Evolutionary conservation across 2,888 invertebrate species (phyloP).

Genomic region (Neoaliturus tenellus): DNA sequence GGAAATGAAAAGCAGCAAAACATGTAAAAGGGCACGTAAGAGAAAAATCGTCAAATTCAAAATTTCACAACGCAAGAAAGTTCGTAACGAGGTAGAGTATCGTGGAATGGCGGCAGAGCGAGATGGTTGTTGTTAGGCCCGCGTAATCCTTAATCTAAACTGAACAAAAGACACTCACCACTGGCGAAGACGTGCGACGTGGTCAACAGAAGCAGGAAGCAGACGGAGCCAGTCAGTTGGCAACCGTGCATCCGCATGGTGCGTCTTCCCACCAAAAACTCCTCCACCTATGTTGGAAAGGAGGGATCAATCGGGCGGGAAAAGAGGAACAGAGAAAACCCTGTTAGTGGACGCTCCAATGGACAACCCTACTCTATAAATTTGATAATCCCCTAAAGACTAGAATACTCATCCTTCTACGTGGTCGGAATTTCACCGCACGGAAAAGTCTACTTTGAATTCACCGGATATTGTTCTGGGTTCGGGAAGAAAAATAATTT

Average conservation of each 20-base stretch:
- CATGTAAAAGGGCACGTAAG: too few relatives aligned
- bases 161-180: slow-evolving; percentile 44
- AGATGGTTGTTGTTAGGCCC: not conserved
- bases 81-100: too few relatives aligned
- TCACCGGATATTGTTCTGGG: slow-evolving; percentile 13
- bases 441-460: not conserved
- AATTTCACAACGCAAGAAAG: too few relatives aligned
- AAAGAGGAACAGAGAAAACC: slow-evolving; percentile 35
- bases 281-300: slow-evolving; percentile 42
- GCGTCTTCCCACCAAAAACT: slow-evolving; percentile 7
- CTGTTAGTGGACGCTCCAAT: slow-evolving; percentile 15
- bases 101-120: not conserved
- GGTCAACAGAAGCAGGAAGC: slow-evolving; percentile 30
- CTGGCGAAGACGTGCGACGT: slow-evolving; percentile 53
- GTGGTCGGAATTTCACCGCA: not conserved
- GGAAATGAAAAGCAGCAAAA: too few relatives aligned
- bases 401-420: slow-evolving; percentile 8
- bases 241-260: slow-evolving; percentile 54
- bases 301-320: not conserved
- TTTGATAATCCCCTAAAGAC: not conserved
- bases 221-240: slow-evolving; percentile 28
- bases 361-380: not conserved
- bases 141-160: slow-evolving; percentile 12
- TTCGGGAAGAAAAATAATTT: slow-evolving; percentile 41
- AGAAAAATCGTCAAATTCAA: too few relatives aligned